phyloP scores from a whole-genome alignment of 2,113 vertebrate genomes.

The Acrocephalus arundinaceus region DNA sequence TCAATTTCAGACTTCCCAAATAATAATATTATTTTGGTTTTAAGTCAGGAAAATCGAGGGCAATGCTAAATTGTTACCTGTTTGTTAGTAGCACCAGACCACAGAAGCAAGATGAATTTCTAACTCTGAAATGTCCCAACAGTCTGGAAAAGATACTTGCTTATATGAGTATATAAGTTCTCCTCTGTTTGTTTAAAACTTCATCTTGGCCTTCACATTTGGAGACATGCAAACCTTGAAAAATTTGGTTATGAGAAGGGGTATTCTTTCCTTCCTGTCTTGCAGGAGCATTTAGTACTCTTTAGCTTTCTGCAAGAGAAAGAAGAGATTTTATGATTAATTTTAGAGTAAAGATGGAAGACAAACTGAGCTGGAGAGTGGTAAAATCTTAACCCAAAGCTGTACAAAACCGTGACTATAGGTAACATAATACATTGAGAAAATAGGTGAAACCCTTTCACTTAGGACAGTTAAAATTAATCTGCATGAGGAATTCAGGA shows the following conservation, averaged over 20 bases:
- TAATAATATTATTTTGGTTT: neutral
- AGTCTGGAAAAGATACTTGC: neutral
- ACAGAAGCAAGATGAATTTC: neutral
- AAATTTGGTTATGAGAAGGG: neutral
- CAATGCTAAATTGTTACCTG: neutral
- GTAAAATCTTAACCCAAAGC: neutral
- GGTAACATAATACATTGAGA: neutral
- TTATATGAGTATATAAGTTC: neutral
- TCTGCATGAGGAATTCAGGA: neutral
- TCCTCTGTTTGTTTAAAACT: neutral
- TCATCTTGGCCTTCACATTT: neutral
- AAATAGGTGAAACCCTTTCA: neutral
- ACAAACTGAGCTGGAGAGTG: neutral
- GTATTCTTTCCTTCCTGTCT: neutral
- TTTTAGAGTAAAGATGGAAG: neutral
- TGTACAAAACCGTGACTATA: neutral
- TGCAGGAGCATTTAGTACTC: neutral
- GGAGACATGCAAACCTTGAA: neutral
- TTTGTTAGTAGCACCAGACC: neutral
- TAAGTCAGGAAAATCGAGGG: neutral
- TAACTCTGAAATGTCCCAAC: neutral
- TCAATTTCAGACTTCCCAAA: neutral
- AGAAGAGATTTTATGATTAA: neutral
- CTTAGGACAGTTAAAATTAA: neutral
- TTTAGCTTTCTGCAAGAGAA: neutral